A percentile compares a stretch with the other conserved stretches of the same genome.
Evolutionary conservation across 1,140 invertebrate species (phyloP).

Genomic region (Dendrolimus kikuchii): DNA sequence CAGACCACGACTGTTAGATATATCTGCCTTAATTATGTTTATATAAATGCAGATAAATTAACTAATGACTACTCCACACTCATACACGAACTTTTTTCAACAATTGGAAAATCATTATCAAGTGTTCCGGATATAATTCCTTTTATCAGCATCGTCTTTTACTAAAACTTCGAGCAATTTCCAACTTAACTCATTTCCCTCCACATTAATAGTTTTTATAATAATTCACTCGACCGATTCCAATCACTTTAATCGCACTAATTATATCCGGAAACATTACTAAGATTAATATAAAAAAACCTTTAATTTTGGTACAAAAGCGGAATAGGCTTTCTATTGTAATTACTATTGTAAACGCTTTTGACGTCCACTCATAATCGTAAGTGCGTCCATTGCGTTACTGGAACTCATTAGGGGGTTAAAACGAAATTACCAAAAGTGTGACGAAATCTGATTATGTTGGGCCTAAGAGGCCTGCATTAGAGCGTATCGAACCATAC

Average conservation of each 20-base stretch:
- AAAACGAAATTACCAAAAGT: conserved; percentile 49
- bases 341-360: conserved; percentile 51
- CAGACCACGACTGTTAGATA: too few relatives aligned
- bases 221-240: too few relatives aligned
- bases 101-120: too few relatives aligned
- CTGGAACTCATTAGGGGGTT: conserved; percentile 52
- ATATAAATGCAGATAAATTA: too few relatives aligned
- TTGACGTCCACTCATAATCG: conserved; percentile 50
- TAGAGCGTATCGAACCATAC: conserved; percentile 38
- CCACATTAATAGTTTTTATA: too few relatives aligned
- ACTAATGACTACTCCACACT: too few relatives aligned
- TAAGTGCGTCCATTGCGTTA: conserved; percentile 55
- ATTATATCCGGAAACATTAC: conserved; percentile 4
- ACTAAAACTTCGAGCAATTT: too few relatives aligned
- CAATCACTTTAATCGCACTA: background rate
- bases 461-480: conserved; percentile 37
- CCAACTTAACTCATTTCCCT: too few relatives aligned
- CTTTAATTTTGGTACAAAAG: conserved; percentile 36
- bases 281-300: background rate
- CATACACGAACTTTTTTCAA: too few relatives aligned
- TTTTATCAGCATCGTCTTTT: too few relatives aligned
- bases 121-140: too few relatives aligned
- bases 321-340: conserved; percentile 40
- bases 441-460: conserved; percentile 67
- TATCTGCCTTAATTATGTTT: too few relatives aligned